Evolutionary conservation across 2,113 vertebrate genomes (phyloP).

Genomic region (Malurus melanocephalus): DNA sequence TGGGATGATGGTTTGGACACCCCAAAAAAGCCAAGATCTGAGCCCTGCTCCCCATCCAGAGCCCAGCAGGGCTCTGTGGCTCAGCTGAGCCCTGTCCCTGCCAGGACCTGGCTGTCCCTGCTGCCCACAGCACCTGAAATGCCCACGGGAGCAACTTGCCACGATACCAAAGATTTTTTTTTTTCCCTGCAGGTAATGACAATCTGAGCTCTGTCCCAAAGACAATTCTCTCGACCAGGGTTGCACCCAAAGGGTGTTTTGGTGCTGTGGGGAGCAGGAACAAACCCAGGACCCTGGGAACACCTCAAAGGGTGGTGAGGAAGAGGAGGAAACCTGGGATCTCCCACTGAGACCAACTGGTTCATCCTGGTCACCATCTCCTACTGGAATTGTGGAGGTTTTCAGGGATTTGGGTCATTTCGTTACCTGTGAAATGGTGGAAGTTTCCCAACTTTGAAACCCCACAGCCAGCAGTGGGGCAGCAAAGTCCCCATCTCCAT

Average conservation of each 20-base stretch:
- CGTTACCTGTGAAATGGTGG: background rate
- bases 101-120: rapidly evolving
- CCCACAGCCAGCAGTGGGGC: rapidly evolving
- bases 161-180: slow-evolving; percentile 65
- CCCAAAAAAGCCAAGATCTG: background rate
- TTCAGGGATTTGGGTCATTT: background rate
- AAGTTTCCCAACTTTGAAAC: background rate
- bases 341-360: background rate
- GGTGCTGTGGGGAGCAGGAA: slow-evolving; percentile 25
- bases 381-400: background rate
- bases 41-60: background rate
- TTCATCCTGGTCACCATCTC: background rate
- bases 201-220: slow-evolving; percentile 53
- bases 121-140: slow-evolving; percentile 26
- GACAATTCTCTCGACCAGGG: slow-evolving; percentile 56
- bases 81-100: background rate
- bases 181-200: slow-evolving; percentile 51
- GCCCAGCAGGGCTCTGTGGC: background rate
- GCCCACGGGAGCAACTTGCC: slow-evolving; percentile 47
- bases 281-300: rapidly evolving
- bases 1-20: background rate
- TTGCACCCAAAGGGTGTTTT: slow-evolving; percentile 20
- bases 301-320: rapidly evolving
- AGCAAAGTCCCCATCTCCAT: rapidly evolving
- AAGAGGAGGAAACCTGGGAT: background rate